A percentile compares a stretch with the other conserved stretches of the same genome.
Conservation (phyloP, 2,797 vertebrate genomes). For the Thaleichthys pacificus region DNA sequence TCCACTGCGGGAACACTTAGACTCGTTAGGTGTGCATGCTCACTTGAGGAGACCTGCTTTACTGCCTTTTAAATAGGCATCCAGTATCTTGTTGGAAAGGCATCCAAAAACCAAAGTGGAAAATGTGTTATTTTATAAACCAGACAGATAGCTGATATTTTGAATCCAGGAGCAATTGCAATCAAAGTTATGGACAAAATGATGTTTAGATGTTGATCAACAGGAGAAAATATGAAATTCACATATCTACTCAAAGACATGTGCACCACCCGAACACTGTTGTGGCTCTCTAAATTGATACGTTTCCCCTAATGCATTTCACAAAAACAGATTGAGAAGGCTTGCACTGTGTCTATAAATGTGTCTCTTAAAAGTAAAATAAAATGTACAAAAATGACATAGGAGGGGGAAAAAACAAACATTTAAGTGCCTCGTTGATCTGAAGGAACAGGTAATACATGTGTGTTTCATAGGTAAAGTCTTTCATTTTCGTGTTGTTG, state of each 20-base stretch:
- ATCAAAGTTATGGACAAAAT: background rate
- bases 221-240: background rate
- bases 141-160: background rate
- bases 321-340: no score
- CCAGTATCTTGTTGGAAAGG: background rate
- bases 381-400: slow-evolving; percentile 17
- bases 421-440: slow-evolving; percentile 13
- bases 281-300: no score
- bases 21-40: slow-evolving; percentile 44
- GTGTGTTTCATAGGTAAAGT: slow-evolving; percentile 28
- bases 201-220: background rate
- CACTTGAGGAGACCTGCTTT: slow-evolving; percentile 40
- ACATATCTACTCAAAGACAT: background rate
- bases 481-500: slow-evolving; percentile 48
- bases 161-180: background rate
- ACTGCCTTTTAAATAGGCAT: slow-evolving; percentile 29
- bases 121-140: background rate
- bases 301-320: no score
- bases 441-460: slow-evolving; percentile 17
- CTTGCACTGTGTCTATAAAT: background rate
- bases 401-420: slow-evolving; percentile 7
- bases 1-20: slow-evolving; percentile 41
- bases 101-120: background rate
- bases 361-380: slow-evolving; percentile 10
- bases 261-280: no score